Evolutionary conservation across 2,888 invertebrate genomes (phyloP), one percentile per base, ranked within the genome.

Genomic region (Ophion obscuratus): DNA sequence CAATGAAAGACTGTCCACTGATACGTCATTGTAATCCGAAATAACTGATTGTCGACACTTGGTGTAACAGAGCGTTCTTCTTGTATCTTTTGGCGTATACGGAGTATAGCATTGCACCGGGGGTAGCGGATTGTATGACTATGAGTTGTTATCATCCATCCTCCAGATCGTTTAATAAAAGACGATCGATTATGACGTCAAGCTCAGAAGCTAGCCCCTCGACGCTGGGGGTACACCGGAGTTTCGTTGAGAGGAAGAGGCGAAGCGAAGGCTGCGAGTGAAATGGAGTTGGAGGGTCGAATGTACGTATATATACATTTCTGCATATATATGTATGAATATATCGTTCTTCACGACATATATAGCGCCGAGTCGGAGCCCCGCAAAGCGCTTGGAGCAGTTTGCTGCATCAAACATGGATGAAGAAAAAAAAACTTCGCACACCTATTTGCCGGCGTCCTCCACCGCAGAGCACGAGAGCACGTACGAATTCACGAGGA

Each of bases 131-230:
- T 62, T 40, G 17, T 70, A 66, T 79, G 81, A 70, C 59, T 81
- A 68, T 62, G 64, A 57, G 44, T 81, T 81, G 61, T 81, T 86
- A 83, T 83, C 77, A 78, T 75, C 77, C 78, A 79, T 75, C 67
- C 53, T 64, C 40, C 53, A 67, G 68, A 71, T 66, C 74, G 75
- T 86, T 86, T 83, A 83, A 86, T 86, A 86, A 86, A 86, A 86
- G 86, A 81, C 83, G 83, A 86, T 83, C 86, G 86, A 86, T 86
- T 83, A 83, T 84, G 86, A 83, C 86, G 83, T 86, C 86, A 86
- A 83, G 66, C 78, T 86, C 86, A 86, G 88, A 87, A 87, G 83
- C 80, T 80, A 80, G 80, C 80, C 80, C 85, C 85, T 85, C 80
- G 88, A 87, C 81, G 71, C 47, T 68, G 66, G 81, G 67, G 86